Evolutionary conservation across 2,888 invertebrate species (phyloP).

Genomic region (Scrobipalpa atriplicella): DNA sequence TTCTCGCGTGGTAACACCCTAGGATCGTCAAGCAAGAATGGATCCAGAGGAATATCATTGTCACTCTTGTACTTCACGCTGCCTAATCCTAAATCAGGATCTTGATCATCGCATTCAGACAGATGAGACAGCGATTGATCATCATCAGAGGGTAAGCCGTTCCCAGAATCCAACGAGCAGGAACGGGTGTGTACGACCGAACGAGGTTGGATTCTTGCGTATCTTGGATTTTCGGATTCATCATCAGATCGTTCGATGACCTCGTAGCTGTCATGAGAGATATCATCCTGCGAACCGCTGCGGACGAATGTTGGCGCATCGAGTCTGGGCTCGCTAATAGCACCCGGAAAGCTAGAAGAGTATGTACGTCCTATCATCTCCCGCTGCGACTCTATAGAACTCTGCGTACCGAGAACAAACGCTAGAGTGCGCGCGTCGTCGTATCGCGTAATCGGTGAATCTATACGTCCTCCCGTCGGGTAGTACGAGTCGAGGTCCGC

Average conservation of each 20-base stretch:
- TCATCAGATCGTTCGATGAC: slow-evolving; percentile 90
- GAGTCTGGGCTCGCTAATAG: slow-evolving; percentile 86
- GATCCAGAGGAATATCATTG: slow-evolving; percentile 87
- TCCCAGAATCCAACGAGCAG: slow-evolving; percentile 89
- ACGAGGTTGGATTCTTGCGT: slow-evolving; percentile 57
- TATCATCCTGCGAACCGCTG: slow-evolving; percentile 91
- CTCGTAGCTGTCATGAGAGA: slow-evolving; percentile 95
- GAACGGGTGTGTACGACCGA: slow-evolving; percentile 83
- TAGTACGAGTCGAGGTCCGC: slow-evolving; percentile 67
- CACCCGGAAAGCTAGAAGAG: slow-evolving; percentile 94
- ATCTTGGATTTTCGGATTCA: slow-evolving; percentile 73
- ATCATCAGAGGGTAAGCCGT: slow-evolving; percentile 89
- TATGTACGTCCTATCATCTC: slow-evolving; percentile 88
- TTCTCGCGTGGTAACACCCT: slow-evolving; percentile 88
- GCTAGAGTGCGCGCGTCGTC: slow-evolving; percentile 84
- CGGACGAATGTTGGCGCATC: slow-evolving; percentile 85
- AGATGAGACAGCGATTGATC: slow-evolving; percentile 83
- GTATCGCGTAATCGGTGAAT: slow-evolving; percentile 85
- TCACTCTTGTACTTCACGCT: slow-evolving; percentile 86
- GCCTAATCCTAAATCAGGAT: slow-evolving; percentile 81
- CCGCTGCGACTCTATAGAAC: slow-evolving; percentile 87
- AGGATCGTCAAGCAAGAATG: slow-evolving; percentile 91
- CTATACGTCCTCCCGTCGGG: slow-evolving; percentile 74
- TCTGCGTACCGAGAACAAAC: slow-evolving; percentile 58
- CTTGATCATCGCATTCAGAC: slow-evolving; percentile 79